phyloP scores from a whole-genome alignment of 2,888 invertebrate species.

The Rotaria sp. region DNA sequence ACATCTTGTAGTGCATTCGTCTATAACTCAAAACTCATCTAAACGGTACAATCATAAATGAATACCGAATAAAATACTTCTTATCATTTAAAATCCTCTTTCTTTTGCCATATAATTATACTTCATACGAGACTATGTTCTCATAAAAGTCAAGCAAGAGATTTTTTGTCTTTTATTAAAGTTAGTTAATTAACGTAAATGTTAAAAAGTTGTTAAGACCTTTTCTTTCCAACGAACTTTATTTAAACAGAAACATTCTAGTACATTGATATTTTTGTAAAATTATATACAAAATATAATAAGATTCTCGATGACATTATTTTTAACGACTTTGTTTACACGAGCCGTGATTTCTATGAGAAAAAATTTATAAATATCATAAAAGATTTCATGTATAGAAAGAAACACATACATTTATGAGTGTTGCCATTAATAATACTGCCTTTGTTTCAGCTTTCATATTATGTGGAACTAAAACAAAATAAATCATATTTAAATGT shows the following conservation, averaged over 20 bases:
- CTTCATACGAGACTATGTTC: background rate
- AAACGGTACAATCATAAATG: no score
- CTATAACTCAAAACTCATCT: no score
- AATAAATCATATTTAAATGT: background rate
- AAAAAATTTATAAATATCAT: background rate
- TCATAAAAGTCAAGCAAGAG: no score
- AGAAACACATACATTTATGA: background rate
- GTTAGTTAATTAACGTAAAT: background rate
- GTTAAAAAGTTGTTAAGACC: background rate
- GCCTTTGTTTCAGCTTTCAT: constrained; percentile 3
- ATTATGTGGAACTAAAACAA: background rate
- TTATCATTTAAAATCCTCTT: no score
- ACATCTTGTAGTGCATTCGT: no score
- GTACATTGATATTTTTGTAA: background rate
- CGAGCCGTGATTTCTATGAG: background rate
- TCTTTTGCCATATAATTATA: no score
- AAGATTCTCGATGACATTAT: background rate
- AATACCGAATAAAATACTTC: no score
- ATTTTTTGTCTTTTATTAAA: background rate
- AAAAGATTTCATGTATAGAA: background rate
- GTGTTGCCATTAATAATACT: background rate
- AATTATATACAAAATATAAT: background rate
- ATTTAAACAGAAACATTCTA: background rate
- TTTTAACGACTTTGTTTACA: background rate
- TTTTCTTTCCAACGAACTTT: background rate